Evolutionary conservation across 2,888 invertebrate species (phyloP).

Genomic region (Piscicola geometra): DNA sequence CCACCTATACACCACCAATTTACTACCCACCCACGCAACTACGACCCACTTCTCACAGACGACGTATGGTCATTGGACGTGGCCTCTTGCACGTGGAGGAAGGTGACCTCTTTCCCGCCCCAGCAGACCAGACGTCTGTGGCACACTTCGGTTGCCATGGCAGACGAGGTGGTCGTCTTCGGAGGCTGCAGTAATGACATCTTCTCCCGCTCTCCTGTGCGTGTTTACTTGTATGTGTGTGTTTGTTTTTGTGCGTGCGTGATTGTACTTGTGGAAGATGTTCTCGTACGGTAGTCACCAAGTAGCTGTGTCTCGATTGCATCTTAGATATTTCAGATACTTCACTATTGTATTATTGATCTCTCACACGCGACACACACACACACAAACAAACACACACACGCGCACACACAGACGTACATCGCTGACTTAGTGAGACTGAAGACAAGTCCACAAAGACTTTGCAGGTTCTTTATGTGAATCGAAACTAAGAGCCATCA

Average conservation of each 20-base stretch:
- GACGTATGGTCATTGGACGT: slow-evolving; percentile 54
- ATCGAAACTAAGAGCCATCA: no score
- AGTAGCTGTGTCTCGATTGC: no score
- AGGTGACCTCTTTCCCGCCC: slow-evolving; percentile 21
- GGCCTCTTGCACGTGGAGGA: slow-evolving; percentile 47
- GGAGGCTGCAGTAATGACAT: slow-evolving; percentile 54
- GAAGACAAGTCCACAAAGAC: slow-evolving; percentile 11
- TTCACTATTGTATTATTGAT: no score
- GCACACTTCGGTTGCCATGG: slow-evolving; percentile 51
- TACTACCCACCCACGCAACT: not conserved
- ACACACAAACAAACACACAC: no score
- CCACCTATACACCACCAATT: not conserved
- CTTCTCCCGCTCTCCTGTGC: not conserved
- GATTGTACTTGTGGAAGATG: no score
- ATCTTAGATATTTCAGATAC: no score
- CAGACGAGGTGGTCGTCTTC: slow-evolving; percentile 51
- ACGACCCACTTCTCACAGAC: slow-evolving; percentile 44
- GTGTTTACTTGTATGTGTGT: not conserved
- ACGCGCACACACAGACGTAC: slow-evolving; percentile 14
- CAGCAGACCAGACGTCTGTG: slow-evolving; percentile 50
- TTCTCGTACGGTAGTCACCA: no score
- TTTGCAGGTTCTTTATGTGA: not conserved
- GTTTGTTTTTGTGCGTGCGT: no score
- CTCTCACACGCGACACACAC: no score
- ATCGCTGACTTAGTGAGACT: not conserved